phyloP scores from a whole-genome alignment of 2,888 invertebrate genomes.

The Artemia sinica region DNA sequence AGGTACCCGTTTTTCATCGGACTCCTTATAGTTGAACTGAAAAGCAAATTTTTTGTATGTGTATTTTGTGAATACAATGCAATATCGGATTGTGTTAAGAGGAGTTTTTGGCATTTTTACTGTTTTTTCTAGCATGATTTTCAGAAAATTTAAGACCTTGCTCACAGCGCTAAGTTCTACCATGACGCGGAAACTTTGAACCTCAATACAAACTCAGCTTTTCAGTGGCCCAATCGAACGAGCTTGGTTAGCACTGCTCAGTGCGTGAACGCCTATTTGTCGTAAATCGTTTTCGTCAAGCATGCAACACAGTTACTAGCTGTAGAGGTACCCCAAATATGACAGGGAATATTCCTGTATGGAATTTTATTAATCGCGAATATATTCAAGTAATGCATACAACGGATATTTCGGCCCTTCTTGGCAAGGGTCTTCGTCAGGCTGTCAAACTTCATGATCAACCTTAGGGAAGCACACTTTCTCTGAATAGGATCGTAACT shows the following conservation, averaged over 20 bases:
- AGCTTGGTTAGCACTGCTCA: background rate
- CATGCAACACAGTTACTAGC: too few species aligned
- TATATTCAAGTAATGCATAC: too few species aligned
- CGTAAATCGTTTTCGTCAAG: too few species aligned
- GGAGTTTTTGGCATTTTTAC: slow-evolving; percentile 13
- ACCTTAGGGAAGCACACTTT: too few species aligned
- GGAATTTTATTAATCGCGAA: too few species aligned
- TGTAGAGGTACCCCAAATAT: too few species aligned
- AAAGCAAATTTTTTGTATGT: background rate
- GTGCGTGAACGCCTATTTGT: too few species aligned
- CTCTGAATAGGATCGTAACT: too few species aligned
- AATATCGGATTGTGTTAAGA: slow-evolving; percentile 9
- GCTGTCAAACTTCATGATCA: too few species aligned
- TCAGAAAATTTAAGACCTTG: background rate
- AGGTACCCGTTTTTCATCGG: background rate
- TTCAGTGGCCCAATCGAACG: background rate
- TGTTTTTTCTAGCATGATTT: background rate
- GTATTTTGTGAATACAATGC: slow-evolving; percentile 9
- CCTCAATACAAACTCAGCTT: background rate
- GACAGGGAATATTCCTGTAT: too few species aligned
- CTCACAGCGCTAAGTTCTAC: background rate
- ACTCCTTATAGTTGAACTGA: slow-evolving; percentile 10
- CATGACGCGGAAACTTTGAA: background rate
- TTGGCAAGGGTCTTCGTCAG: too few species aligned
- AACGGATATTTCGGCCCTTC: too few species aligned